Evolutionary conservation across 2,888 invertebrate genomes (phyloP).

Genomic region (Megamerina dolium): DNA sequence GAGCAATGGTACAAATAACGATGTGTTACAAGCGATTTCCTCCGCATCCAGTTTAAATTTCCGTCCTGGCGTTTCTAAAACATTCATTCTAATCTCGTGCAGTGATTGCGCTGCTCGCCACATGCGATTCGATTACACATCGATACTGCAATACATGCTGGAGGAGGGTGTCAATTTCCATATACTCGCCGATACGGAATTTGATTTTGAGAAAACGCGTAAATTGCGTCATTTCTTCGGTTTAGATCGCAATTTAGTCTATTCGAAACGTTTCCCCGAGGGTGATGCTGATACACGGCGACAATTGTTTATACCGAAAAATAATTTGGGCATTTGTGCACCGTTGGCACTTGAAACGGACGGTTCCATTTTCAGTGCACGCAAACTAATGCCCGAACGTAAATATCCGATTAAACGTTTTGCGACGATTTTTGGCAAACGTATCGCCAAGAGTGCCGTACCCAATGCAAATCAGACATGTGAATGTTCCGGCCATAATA

Average conservation of each 20-base stretch:
- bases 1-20: conserved; percentile 51
- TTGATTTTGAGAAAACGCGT: conserved; percentile 66
- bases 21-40: conserved; percentile 71
- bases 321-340: conserved; percentile 69
- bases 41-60: conserved; percentile 69
- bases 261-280: conserved; percentile 70
- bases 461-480: conserved; percentile 60
- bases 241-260: conserved; percentile 69
- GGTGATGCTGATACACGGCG: conserved; percentile 69
- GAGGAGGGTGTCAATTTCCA: conserved; percentile 78
- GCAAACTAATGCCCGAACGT: conserved; percentile 55
- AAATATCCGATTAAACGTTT: conserved; percentile 58
- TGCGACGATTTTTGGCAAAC: conserved; percentile 60
- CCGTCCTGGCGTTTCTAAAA: conserved; percentile 77
- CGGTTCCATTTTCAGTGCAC: conserved; percentile 61
- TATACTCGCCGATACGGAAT: conserved; percentile 76
- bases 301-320: conserved; percentile 71
- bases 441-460: conserved; percentile 58
- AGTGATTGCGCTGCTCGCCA: conserved; percentile 62
- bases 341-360: conserved; percentile 80
- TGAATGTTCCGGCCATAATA: conserved; percentile 63
- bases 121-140: conserved; percentile 79
- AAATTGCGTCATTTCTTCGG: conserved; percentile 71
- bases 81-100: conserved; percentile 76
- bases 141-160: conserved; percentile 71